Evolutionary conservation across 1,140 invertebrate species (phyloP), one percentile per base, ranked within the genome.

Genomic region (Piezodorus guildinii): DNA sequence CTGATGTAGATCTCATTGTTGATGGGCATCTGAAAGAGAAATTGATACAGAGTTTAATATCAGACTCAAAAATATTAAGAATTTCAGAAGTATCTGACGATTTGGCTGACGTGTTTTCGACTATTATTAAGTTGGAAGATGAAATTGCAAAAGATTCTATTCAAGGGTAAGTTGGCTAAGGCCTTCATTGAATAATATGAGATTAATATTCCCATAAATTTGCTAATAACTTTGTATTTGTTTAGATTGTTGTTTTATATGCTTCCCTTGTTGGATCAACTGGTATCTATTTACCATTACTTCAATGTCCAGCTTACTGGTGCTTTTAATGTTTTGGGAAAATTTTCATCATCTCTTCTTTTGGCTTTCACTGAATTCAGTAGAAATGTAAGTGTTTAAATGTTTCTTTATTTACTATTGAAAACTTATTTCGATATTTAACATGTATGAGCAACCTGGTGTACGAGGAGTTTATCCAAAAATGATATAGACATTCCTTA

Each of bases 331-430:
- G 77, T 86, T 0, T 85, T 85, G 3, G 84, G 84, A 63, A 96
- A 96, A 77, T 83, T 96, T 72, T 75, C 88, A 9, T 89, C 88
- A 5, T 81, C 94, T 2, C 77, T 97, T 30, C 73, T 94, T 21
- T 86, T 84, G 60, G 83, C 95, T 9, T 97, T 96, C 72, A 81
- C 86, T 0, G 87, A 94, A 65, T 77, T 97, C 3, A 82, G 86
- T 21, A 78, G 81, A 34, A 95, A 96, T 79, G 85, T 82, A 75
- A 73, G 63, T 62, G 27, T 66, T 67, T 63, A 52, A 45, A 60
- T 66, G 17, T 27, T 60, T 52, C 27, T 65, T 65, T 46, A 5
- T 46, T 46, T 49, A 10, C 21, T 49, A 49, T 2, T 17, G 17
- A 6, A 10, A 19, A 49, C 6, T 49, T 2, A 49, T 49, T 39